These are phyloP conservation scores for Campoletis sonorensis DNA, from an alignment of 1,140 invertebrate genomes.

Conservation along the genomic window DNA sequence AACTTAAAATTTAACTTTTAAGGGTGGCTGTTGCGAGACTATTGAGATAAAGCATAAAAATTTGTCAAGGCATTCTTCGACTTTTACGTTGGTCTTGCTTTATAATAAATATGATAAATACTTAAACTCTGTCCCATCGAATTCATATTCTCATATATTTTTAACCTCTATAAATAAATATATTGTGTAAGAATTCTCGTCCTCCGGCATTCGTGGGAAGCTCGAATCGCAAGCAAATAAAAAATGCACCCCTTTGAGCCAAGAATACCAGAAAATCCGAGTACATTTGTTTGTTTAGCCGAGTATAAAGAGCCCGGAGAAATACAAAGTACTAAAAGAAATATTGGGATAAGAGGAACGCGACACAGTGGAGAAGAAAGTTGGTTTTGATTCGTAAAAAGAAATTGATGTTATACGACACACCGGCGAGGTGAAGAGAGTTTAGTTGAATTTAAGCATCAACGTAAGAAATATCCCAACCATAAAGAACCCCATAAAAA, in stretches of 20 bases:
- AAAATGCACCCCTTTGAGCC: constrained; percentile 35
- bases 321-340: constrained; percentile 7
- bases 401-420: constrained; percentile 40
- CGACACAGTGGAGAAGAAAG: neutral
- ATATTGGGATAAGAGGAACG: constrained; percentile 30
- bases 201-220: neutral
- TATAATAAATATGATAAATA: neutral
- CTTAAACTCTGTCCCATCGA: constrained; percentile 18
- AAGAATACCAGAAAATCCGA: constrained; percentile 19
- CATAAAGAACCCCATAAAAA: constrained; percentile 15
- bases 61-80: neutral
- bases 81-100: neutral
- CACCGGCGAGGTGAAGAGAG: neutral
- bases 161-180: neutral
- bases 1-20: too few relatives aligned
- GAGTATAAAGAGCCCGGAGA: constrained; percentile 32
- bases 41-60: neutral
- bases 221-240: neutral
- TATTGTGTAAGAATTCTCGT: neutral
- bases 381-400: neutral
- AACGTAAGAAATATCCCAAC: neutral
- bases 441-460: constrained; percentile 20
- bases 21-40: too few relatives aligned
- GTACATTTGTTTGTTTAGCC: constrained; percentile 42
- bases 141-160: constrained; percentile 20